Conservation (phyloP, 2,888 invertebrate genomes). For the Andrena bicolor region DNA sequence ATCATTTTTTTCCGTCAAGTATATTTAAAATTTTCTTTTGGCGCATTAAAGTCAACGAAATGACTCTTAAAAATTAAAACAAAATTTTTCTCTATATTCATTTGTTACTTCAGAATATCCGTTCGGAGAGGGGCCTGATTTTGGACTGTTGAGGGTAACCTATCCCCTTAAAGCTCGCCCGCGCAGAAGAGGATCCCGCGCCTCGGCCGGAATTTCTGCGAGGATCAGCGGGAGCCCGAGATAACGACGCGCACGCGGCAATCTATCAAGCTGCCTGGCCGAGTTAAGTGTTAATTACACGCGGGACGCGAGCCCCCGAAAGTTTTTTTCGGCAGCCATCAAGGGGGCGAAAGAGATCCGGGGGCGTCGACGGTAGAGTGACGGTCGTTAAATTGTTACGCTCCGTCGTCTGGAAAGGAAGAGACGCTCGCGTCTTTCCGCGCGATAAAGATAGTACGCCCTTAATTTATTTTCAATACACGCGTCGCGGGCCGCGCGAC, state of each 20-base stretch:
- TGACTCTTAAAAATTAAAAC: too few species aligned
- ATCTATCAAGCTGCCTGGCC: conserved; percentile 45
- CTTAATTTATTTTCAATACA: conserved; percentile 54
- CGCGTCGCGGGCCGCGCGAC: conserved; percentile 5
- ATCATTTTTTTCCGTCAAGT: too few species aligned
- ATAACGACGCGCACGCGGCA: conserved; percentile 29
- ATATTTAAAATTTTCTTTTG: too few species aligned
- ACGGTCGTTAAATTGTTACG: conserved; percentile 54
- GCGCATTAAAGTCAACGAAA: too few species aligned
- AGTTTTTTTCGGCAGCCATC: conserved; percentile 29
- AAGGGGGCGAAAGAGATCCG: conserved; percentile 11
- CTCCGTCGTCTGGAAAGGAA: conserved; percentile 39
- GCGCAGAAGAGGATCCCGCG: neutral
- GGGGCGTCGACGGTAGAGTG: neutral
- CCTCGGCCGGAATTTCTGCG: conserved; percentile 27
- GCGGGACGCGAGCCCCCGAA: conserved; percentile 28
- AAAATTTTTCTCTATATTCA: too few species aligned
- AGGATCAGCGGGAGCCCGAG: conserved; percentile 22
- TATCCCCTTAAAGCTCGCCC: neutral
- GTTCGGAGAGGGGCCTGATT: too few species aligned
- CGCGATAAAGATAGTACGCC: conserved; percentile 42
- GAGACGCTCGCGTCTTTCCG: conserved; percentile 45
- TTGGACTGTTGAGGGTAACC: too few species aligned
- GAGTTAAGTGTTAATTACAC: conserved; percentile 52
- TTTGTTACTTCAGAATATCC: too few species aligned